Conservation (phyloP, 2,113 vertebrate species). For the Callospermophilus lateralis region DNA sequence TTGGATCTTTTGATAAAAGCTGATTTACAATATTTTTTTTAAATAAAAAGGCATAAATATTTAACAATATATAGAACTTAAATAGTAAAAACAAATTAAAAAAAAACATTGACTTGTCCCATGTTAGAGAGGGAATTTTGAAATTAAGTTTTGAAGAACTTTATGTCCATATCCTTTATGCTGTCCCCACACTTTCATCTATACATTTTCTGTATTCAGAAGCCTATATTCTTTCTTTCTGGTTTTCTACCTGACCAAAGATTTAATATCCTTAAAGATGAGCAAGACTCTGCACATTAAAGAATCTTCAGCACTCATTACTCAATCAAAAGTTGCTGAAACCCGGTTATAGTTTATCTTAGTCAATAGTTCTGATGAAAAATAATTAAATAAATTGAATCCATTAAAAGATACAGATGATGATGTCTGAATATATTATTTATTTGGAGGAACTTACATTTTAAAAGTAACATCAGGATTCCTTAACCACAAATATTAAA, state of each 20-base stretch:
- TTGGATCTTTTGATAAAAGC: background rate
- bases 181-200: background rate
- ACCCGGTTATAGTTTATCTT: background rate
- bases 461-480: background rate
- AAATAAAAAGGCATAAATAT: background rate
- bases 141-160: background rate
- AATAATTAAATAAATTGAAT: background rate
- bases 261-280: background rate
- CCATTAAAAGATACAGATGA: background rate
- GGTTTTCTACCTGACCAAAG: background rate
- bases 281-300: background rate
- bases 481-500: background rate
- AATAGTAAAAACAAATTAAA: no score
- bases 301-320: background rate
- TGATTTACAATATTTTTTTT: background rate
- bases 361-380: background rate
- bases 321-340: background rate
- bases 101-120: background rate
- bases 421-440: background rate
- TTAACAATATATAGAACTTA: background rate
- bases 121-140: background rate
- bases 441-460: background rate
- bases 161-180: background rate
- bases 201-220: background rate
- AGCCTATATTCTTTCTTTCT: background rate